These are phyloP conservation scores for Mustela nigripes DNA, from an alignment of 2,113 vertebrate genomes.

Conservation along the genomic window DNA sequence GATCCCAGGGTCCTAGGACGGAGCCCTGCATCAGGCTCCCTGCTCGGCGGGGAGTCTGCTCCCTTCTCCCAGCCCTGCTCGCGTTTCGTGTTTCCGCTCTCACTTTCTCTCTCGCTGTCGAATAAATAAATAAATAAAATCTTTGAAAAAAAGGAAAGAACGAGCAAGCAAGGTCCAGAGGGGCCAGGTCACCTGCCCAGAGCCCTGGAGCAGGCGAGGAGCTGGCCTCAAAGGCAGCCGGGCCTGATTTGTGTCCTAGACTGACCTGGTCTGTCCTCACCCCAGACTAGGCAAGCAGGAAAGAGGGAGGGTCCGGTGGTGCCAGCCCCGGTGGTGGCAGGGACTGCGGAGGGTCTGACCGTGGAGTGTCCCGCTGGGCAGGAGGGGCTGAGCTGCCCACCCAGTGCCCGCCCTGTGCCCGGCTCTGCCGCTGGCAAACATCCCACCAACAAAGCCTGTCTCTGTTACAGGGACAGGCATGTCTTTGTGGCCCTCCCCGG, in stretches of 20 bases:
- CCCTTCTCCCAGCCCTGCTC: too few species aligned
- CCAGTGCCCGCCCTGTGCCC: neutral
- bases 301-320: neutral
- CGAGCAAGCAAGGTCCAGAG: neutral
- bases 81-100: too few species aligned
- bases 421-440: neutral
- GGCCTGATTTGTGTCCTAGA: neutral
- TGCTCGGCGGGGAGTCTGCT: too few species aligned
- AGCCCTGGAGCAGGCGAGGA: neutral
- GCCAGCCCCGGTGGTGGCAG: rapidly evolving
- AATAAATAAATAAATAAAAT: too few species aligned
- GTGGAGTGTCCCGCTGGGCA: rapidly evolving
- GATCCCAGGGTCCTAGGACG: too few species aligned
- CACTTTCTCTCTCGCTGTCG: too few species aligned
- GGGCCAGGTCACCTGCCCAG: neutral
- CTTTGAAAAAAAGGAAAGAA: too few species aligned
- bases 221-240: neutral
- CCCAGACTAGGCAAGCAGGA: rapidly evolving
- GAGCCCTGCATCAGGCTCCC: too few species aligned
- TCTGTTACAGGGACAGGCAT: conserved; percentile 39
- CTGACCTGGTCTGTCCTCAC: neutral
- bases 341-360: too few species aligned
- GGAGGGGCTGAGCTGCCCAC: rapidly evolving
- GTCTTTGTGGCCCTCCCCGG: neutral
- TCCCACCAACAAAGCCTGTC: neutral